phyloP scores from a whole-genome alignment of 1,140 invertebrate species.

The Argopecten irradians region DNA sequence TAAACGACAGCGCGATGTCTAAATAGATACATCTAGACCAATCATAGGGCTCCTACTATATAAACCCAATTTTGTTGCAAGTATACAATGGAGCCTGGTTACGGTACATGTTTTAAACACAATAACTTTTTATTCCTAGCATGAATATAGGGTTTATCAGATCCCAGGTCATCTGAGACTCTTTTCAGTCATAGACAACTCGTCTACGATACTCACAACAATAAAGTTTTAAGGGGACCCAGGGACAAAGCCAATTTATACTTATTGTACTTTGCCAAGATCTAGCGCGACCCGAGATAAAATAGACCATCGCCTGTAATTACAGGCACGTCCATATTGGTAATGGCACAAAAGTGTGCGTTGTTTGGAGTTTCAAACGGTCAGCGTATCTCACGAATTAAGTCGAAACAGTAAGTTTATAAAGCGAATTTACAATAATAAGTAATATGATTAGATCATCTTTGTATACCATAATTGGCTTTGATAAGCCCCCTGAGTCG shows the following conservation, averaged over 20 bases:
- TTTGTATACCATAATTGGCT: not conserved
- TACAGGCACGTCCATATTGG: not conserved
- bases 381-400: not conserved
- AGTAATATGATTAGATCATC: constrained; percentile 12
- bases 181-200: not conserved
- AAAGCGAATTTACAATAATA: not conserved
- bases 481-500: not conserved
- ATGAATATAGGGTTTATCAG: not conserved
- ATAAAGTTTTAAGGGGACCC: not conserved
- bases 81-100: not conserved
- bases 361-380: not conserved
- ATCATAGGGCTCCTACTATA: not conserved
- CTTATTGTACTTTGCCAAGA: constrained; percentile 16
- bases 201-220: not conserved
- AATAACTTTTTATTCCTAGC: not conserved
- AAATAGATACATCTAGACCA: not conserved
- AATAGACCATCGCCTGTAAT: not conserved
- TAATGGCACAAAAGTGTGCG: not conserved
- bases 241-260: not conserved
- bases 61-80: too few species aligned
- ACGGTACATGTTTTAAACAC: not conserved
- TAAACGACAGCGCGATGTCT: too few species aligned
- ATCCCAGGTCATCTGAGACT: not conserved
- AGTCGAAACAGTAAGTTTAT: not conserved
- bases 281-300: not conserved